These are phyloP conservation scores for Prosopocoilus inquinatus DNA, from an alignment of 2,888 invertebrate species.

Conservation along the genomic window DNA sequence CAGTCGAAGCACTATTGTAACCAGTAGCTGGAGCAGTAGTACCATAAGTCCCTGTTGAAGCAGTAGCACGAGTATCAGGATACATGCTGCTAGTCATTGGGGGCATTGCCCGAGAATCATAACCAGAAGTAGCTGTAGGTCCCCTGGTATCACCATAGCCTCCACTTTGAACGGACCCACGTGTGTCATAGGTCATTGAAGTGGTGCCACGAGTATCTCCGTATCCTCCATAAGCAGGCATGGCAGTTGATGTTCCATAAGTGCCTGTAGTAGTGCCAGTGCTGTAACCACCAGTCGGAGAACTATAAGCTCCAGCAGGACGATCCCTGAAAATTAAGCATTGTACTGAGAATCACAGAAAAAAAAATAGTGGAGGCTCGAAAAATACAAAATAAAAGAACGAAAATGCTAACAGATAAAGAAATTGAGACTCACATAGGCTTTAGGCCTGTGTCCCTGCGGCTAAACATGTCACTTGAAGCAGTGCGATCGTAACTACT, in stretches of 20 bases:
- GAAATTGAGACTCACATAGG: conserved; percentile 31
- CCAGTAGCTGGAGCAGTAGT: conserved; percentile 18
- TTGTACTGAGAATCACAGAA: not conserved
- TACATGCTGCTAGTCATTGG: conserved; percentile 5
- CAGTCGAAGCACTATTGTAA: conserved; percentile 14
- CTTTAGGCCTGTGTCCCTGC: conserved; percentile 40
- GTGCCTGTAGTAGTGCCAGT: conserved; percentile 1
- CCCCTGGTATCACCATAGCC: conserved; percentile 22
- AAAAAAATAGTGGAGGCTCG: not conserved
- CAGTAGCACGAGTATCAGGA: conserved; percentile 3
- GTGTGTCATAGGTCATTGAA: conserved; percentile 14
- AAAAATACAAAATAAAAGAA: not conserved
- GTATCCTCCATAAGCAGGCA: conserved; percentile 11
- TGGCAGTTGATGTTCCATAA: not conserved
- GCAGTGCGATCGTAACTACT: conserved; percentile 30
- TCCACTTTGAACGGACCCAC: conserved; percentile 15
- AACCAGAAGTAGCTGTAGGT: conserved; percentile 15
- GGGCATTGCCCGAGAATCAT: conserved; percentile 20
- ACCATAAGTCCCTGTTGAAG: conserved; percentile 1
- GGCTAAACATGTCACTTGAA: conserved; percentile 43
- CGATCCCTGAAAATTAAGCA: conserved; percentile 8
- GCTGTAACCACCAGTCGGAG: conserved; percentile 6
- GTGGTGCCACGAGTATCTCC: conserved; percentile 19
- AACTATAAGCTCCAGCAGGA: conserved; percentile 11
- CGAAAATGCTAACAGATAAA: too few species aligned